A percentile compares a stretch with the other conserved stretches of the same genome.
phyloP scores from a whole-genome alignment of 64 coral and sea anemone species.

The Catalaphyllia jardinei region DNA sequence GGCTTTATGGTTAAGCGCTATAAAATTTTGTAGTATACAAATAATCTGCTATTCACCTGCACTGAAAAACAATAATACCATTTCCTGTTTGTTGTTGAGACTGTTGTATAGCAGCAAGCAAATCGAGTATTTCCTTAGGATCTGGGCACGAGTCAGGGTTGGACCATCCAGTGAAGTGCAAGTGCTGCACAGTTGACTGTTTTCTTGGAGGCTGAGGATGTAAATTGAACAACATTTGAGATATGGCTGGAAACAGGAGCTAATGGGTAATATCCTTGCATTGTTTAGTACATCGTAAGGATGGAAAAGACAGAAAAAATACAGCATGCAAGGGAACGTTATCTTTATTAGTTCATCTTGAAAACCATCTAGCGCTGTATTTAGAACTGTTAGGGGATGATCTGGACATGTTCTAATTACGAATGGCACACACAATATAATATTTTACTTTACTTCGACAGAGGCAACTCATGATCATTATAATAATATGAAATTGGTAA shows the following conservation, averaged over 20 bases:
- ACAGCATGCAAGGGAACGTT: too few species aligned
- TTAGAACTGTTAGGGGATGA: too few species aligned
- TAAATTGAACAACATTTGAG: neutral
- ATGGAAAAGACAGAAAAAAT: too few species aligned
- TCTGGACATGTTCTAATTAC: too few species aligned
- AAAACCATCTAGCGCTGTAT: too few species aligned
- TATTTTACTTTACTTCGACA: too few species aligned
- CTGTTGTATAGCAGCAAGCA: slow-evolving; percentile 62
- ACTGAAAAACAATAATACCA: slow-evolving; percentile 64
- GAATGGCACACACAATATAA: too few species aligned
- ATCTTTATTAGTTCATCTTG: too few species aligned
- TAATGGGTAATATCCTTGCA: neutral
- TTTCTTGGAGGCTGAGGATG: slow-evolving; percentile 21
- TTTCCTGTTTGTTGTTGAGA: slow-evolving; percentile 76
- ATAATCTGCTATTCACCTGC: slow-evolving; percentile 51
- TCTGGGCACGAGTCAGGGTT: slow-evolving; percentile 46
- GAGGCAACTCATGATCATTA: too few species aligned
- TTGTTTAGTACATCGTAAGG: too few species aligned
- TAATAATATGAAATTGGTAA: too few species aligned
- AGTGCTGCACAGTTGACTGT: slow-evolving; percentile 47
- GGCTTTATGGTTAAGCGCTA: too few species aligned
- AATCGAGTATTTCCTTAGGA: slow-evolving; percentile 47
- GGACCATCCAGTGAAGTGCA: slow-evolving; percentile 66
- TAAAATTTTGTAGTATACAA: neutral
- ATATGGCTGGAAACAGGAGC: neutral